Evolutionary conservation across 2,888 invertebrate genomes (phyloP).

Genomic region (Linyphia triangularis): DNA sequence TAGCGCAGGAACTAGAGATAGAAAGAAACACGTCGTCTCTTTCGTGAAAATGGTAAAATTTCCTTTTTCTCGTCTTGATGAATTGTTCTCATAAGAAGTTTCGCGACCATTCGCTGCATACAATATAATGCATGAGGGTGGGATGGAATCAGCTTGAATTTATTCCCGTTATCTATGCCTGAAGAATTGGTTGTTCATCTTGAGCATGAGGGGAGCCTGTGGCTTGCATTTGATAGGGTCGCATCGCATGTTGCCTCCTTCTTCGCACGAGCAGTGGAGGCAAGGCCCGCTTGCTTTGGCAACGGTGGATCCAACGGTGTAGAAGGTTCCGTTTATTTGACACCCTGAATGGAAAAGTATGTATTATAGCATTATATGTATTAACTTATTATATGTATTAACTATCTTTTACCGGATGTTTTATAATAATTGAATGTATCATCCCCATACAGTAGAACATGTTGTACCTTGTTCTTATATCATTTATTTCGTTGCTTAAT

Average conservation of each 20-base stretch:
- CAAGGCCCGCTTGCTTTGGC: slow-evolving; percentile 93
- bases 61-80: slow-evolving; percentile 6
- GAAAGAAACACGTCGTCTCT: slow-evolving; percentile 26
- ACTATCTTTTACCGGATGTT: too few relatives aligned
- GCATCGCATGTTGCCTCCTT: slow-evolving; percentile 95
- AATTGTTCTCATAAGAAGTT: slow-evolving; percentile 5
- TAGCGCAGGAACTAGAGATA: slow-evolving; percentile 61
- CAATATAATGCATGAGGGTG: background rate
- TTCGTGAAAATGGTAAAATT: background rate
- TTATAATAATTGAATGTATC: too few relatives aligned
- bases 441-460: too few relatives aligned
- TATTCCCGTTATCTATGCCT: slow-evolving; percentile 50
- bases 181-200: slow-evolving; percentile 76
- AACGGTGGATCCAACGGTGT: slow-evolving; percentile 91
- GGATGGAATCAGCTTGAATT: background rate
- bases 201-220: slow-evolving; percentile 76
- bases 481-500: too few relatives aligned
- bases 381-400: too few relatives aligned
- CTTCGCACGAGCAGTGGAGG: slow-evolving; percentile 96
- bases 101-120: background rate
- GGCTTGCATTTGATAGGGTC: slow-evolving; percentile 86
- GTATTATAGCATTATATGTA: too few relatives aligned
- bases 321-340: slow-evolving; percentile 90
- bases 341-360: slow-evolving; percentile 83
- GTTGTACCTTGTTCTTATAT: too few relatives aligned